Evolutionary conservation across 2,888 invertebrate species (phyloP), one percentile per base, ranked within the genome.

Genomic region (Drosophila fulvimacula): DNA sequence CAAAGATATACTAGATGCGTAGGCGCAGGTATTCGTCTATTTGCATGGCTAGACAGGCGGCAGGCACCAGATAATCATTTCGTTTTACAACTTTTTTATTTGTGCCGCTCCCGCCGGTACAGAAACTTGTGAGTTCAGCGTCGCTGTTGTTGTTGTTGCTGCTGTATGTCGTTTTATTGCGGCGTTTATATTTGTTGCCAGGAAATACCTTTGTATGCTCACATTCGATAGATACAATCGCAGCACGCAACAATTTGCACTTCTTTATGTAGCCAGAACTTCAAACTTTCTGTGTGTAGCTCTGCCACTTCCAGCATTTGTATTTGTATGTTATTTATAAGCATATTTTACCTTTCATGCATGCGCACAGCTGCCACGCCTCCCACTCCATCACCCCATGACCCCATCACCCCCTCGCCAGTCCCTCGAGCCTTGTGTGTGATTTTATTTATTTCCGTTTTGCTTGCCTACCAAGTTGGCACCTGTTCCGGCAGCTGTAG

Each of bases 161-260:
- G 48, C 36, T 67, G 58, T 53, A 19, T 60, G 69, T 71, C 65
- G 52, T 80, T 82, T 88, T 88, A 88, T 88, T 88, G 78, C 65
- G 80, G 73, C 71, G 71, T 73, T 83, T 83, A 80, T 88, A 82
- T 86, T 86, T 88, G 86, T 74, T 88, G 88, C 69, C 88, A 88
- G 86, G 83, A 86, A 86, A 86, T 79, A 79, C 87, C 83, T 86
- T 82, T 83, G 79, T 84, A 69, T 72, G 76, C 71, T 70, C 68
- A 58, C 68, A 77, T 81, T 83, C 81, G 75, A 83, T 88, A 83
- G 83, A 83, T 84, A 88, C 77, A 87, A 88, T 83, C 80, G 84
- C 75, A 83, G 62, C 89, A 85, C 89, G 85, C 85, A 85, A 88
- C 85, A 85, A 85, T 85, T 85, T 88, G 84, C 85, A 85, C 89